Conservation (phyloP, 2,113 vertebrate genomes). For the Hylia prasina region DNA sequence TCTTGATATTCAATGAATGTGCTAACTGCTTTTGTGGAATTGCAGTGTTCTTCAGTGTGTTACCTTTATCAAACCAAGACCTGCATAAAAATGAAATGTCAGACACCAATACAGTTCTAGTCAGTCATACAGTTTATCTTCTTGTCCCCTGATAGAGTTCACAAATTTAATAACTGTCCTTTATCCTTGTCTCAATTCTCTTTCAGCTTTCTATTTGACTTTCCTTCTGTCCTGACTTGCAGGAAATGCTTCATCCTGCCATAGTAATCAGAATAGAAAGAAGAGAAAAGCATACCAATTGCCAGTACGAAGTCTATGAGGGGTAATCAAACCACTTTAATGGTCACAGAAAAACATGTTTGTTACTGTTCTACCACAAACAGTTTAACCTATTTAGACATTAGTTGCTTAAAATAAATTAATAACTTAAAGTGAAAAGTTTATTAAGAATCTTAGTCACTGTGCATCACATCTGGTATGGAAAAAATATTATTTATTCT, state of each 20-base stretch:
- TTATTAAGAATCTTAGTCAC: slow-evolving; percentile 44
- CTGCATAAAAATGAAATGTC: slow-evolving; percentile 77
- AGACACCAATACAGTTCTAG: slow-evolving; percentile 70
- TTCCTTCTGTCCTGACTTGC: slow-evolving; percentile 48
- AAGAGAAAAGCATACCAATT: slow-evolving; percentile 30
- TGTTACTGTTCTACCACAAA: slow-evolving; percentile 1
- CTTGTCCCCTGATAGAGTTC: slow-evolving; percentile 71
- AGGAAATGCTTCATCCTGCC: slow-evolving; percentile 67
- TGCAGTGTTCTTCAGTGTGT: slow-evolving; percentile 58
- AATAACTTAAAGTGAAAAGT: slow-evolving; percentile 37
- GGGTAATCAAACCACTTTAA: slow-evolving; percentile 40
- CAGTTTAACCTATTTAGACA: neutral
- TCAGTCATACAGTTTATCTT: slow-evolving; percentile 73
- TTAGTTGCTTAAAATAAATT: slow-evolving; percentile 42
- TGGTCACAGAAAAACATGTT: neutral
- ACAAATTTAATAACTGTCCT: slow-evolving; percentile 78
- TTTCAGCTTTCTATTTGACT: slow-evolving; percentile 65
- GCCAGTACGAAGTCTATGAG: slow-evolving; percentile 18
- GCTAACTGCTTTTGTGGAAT: slow-evolving; percentile 60
- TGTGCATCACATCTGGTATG: neutral
- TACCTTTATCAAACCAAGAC: slow-evolving; percentile 70
- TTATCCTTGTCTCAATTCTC: slow-evolving; percentile 68
- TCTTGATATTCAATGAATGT: slow-evolving; percentile 57
- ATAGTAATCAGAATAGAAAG: slow-evolving; percentile 32
- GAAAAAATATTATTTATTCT: slow-evolving; percentile 5